Evolutionary conservation across 1,140 invertebrate genomes (phyloP).

Genomic region (Helicoverpa armigera): DNA sequence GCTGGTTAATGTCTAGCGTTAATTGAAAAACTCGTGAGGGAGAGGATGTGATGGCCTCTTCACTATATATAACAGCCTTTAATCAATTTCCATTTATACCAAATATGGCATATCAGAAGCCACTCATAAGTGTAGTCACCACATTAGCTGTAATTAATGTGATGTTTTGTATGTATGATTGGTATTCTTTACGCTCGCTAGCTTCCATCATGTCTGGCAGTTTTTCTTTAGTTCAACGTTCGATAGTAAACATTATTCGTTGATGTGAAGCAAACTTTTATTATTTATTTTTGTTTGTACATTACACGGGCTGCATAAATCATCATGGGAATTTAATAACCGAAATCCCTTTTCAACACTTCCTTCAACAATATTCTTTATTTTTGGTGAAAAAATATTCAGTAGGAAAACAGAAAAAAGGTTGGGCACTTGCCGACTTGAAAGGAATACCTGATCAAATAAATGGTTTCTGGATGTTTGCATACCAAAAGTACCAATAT

Average conservation of each 20-base stretch:
- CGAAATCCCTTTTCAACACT: too few relatives aligned
- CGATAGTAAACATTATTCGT: constrained; percentile 20
- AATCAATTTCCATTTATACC: constrained; percentile 27
- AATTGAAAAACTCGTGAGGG: constrained; percentile 30
- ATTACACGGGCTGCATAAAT: too few relatives aligned
- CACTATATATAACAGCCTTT: neutral
- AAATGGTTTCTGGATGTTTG: constrained; percentile 55
- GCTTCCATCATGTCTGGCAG: constrained; percentile 24
- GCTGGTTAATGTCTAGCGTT: constrained; percentile 13
- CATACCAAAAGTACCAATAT: constrained; percentile 55
- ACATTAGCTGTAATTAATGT: constrained; percentile 5
- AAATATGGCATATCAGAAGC: constrained; percentile 31
- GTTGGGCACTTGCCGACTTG: neutral
- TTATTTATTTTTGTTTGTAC: neutral
- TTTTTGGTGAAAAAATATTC: constrained; percentile 13
- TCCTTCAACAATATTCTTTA: too few relatives aligned
- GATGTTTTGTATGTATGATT: constrained; percentile 13
- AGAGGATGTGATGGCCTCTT: constrained; percentile 14
- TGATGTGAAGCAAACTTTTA: too few relatives aligned
- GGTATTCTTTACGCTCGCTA: constrained; percentile 23
- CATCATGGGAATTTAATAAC: too few relatives aligned
- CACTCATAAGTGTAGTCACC: constrained; percentile 1
- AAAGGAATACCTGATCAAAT: constrained; percentile 55
- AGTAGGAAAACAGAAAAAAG: neutral
- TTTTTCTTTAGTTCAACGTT: constrained; percentile 43